Base-by-base conservation (phyloP, 2,113 vertebrate genomes). In the Thinocorus orbignyianus region DNA sequence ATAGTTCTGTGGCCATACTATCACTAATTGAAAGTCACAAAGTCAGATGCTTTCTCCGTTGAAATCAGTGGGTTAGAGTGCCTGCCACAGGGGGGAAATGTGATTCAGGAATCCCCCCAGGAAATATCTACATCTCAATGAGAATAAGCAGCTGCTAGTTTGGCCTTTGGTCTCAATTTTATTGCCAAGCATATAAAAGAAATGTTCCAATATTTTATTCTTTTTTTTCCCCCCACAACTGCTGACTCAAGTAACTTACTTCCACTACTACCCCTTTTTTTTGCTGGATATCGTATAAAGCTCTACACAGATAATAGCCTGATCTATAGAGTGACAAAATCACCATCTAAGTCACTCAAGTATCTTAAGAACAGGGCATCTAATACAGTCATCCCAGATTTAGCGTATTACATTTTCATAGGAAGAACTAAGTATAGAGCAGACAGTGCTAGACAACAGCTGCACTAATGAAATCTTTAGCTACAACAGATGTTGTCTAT, bases 381-480 rank as follows among this genome's bases (percentile, higher is more conserved):
- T 57, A 85, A 69, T 41, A 58, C 14, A 87, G 28, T 41, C 88
- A 85, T 62, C 10, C 65, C 94, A 91, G 73, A 88, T 62, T 85
- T 61, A 80, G 41, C 14, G 37, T 48, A 25, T 82, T 82, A 72
- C 0, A 0, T 80, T 88, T 91, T 73, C 74, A 54, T 26, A 88
- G 78, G 81, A 95, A 95, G 66, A 95, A 61, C 44, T 72, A 62
- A 65, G 44, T 31, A 79, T 46, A 84, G 81, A 86, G 61, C 54
- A 91, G 86, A 79, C 52, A 82, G 41, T 37, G 33, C 71, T 93
- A 84, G 88, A 76, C 78, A 88, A 83, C 88, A 97, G 91, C 93
- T 93, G 86, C 81, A 71, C 81, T 90, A 93, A 94, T 89, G 96
- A 94, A 97, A 95, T 65, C 86, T 92, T 94, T 90, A 95, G 62